Evolutionary conservation across 2,797 vertebrate genomes (phyloP).

Genomic region (Sparus aurata): DNA sequence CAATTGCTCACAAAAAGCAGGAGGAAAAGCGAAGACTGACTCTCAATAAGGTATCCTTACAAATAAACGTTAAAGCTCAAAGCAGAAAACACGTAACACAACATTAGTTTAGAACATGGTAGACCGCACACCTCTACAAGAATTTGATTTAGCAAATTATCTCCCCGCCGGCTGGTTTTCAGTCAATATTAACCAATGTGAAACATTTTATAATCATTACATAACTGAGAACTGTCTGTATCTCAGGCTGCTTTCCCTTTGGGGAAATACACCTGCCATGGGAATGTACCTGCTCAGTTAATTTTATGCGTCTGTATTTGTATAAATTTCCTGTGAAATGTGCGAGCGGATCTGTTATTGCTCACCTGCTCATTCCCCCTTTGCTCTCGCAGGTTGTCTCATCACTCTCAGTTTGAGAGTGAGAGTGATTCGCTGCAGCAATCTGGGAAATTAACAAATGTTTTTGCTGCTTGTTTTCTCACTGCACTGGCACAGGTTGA

Average conservation of each 20-base stretch:
- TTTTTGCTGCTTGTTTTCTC: constrained; percentile 34
- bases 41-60: neutral
- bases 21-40: neutral
- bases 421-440: constrained; percentile 49
- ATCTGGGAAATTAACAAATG: constrained; percentile 73
- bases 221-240: neutral
- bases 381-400: constrained; percentile 20
- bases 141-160: neutral
- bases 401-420: constrained; percentile 53
- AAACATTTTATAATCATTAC: constrained; percentile 20
- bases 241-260: neutral
- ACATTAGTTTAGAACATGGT: neutral
- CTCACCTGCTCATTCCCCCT: constrained; percentile 45
- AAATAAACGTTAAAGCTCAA: neutral
- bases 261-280: constrained; percentile 65
- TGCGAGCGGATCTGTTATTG: constrained; percentile 32
- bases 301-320: constrained; percentile 32
- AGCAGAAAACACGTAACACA: neutral
- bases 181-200: neutral
- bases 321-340: constrained; percentile 53
- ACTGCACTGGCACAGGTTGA: constrained; percentile 30
- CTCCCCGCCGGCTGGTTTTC: neutral
- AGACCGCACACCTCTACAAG: neutral
- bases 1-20: neutral
- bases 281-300: constrained; percentile 67